phyloP scores from a whole-genome alignment of 2,888 invertebrate genomes.

The Yponomeuta cagnagella region DNA sequence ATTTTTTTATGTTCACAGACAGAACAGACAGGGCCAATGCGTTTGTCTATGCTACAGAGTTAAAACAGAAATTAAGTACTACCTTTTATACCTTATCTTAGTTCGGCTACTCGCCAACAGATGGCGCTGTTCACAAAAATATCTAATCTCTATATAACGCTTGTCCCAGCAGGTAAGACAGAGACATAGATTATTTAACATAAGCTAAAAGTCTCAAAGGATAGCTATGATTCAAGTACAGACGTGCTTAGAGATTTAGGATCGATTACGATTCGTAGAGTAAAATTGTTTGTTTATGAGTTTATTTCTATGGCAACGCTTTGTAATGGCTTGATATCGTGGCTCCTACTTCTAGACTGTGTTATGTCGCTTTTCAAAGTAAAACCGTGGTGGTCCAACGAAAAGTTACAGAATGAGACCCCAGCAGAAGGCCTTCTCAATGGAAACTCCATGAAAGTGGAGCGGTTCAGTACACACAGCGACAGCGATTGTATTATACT shows the following conservation, averaged over 20 bases:
- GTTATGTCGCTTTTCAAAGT: constrained; percentile 95
- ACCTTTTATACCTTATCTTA: not conserved
- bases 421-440: constrained; percentile 74
- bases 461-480: constrained; percentile 86
- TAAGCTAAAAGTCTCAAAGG: too few species aligned
- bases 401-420: constrained; percentile 74
- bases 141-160: too few species aligned
- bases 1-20: not conserved
- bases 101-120: not conserved
- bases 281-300: not conserved
- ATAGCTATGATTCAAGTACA: too few species aligned
- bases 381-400: constrained; percentile 91
- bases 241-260: too few species aligned
- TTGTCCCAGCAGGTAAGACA: too few species aligned
- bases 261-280: too few species aligned
- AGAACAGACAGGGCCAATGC: too few species aligned
- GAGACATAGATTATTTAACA: too few species aligned
- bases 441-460: constrained; percentile 78
- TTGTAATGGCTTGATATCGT: not conserved
- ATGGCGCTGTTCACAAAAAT: not conserved
- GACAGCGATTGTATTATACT: constrained; percentile 87
- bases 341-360: not conserved
- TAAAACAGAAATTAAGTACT: too few species aligned
- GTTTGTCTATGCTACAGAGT: too few species aligned
- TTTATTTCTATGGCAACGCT: constrained; percentile 9